Evolutionary conservation across 2,113 vertebrate genomes (phyloP).

Genomic region (Mesitornis unicolor): DNA sequence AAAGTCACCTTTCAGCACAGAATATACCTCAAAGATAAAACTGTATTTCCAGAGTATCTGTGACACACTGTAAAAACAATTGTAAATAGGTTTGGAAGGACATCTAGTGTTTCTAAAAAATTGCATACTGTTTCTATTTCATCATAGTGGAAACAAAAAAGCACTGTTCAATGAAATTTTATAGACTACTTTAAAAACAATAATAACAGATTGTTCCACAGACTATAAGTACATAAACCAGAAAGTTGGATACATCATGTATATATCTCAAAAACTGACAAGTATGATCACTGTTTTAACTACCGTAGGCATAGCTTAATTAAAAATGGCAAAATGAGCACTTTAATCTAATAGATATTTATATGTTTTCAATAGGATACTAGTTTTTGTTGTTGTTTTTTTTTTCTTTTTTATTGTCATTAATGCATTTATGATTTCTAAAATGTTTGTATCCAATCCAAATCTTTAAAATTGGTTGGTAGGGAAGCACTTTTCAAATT

Average conservation of each 20-base stretch:
- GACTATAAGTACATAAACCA: background rate
- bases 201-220: background rate
- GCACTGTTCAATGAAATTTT: background rate
- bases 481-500: background rate
- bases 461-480: background rate
- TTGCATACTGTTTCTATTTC: background rate
- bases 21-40: background rate
- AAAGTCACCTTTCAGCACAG: background rate
- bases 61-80: background rate
- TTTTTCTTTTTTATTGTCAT: background rate
- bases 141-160: background rate
- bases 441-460: background rate
- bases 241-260: background rate
- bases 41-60: background rate
- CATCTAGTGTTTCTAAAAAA: slow-evolving; percentile 70
- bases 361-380: background rate
- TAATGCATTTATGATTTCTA: background rate
- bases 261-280: background rate
- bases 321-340: background rate
- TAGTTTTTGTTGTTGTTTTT: no score
- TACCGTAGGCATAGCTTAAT: background rate
- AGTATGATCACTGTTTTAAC: background rate
- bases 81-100: slow-evolving; percentile 59
- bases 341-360: background rate
- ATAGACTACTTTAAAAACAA: background rate